Evolutionary conservation across 2,888 invertebrate genomes (phyloP).

Genomic region (Ichneumoninae sp.): DNA sequence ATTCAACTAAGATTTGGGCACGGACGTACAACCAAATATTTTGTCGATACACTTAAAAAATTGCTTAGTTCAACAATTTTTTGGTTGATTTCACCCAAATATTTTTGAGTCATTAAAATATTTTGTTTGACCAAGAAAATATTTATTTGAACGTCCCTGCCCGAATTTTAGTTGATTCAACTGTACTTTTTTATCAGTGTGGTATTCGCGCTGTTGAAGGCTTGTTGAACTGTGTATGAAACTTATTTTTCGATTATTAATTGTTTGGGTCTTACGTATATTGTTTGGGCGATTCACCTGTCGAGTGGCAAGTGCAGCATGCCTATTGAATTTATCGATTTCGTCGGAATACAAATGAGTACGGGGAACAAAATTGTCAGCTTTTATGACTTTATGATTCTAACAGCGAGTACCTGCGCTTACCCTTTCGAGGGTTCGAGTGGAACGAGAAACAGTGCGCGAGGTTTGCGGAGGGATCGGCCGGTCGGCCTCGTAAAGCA

Average conservation of each 20-base stretch:
- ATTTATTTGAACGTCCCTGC: no score
- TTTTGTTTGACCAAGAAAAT: no score
- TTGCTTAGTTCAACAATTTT: no score
- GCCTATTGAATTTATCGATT: slow-evolving; percentile 12
- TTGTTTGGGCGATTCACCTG: neutral
- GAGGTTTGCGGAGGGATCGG: neutral
- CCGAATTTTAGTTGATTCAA: no score
- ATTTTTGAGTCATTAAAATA: no score
- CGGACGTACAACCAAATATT: no score
- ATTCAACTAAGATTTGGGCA: no score
- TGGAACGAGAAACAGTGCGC: neutral
- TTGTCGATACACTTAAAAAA: no score
- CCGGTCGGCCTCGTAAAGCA: neutral
- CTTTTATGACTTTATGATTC: neutral
- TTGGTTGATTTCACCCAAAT: no score
- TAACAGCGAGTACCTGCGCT: neutral
- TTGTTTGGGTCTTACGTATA: neutral
- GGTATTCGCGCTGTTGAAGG: neutral
- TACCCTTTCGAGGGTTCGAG: neutral
- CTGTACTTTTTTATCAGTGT: no score
- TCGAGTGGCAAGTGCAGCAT: neutral
- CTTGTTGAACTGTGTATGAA: neutral
- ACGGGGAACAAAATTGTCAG: neutral
- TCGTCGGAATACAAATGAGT: neutral
- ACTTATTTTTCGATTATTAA: no score